phyloP scores from a whole-genome alignment of 2,113 vertebrate genomes.

The Manacus vitellinus region DNA sequence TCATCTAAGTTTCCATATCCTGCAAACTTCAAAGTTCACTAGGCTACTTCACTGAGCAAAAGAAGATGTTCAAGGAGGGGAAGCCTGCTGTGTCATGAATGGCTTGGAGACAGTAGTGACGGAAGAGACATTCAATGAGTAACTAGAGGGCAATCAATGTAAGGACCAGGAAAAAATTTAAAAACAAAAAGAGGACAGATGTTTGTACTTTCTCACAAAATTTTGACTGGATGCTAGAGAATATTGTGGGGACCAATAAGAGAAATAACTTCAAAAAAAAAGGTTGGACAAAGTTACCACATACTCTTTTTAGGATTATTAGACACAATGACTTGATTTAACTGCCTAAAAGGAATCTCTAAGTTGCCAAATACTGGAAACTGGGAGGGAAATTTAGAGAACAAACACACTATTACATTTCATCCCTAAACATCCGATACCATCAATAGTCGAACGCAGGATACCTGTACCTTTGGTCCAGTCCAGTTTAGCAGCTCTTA shows the following conservation, averaged over 20 bases:
- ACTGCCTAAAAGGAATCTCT: not conserved
- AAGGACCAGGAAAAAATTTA: rapidly evolving
- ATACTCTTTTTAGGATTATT: not conserved
- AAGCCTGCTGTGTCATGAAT: not conserved
- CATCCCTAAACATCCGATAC: not conserved
- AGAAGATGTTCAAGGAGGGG: not conserved
- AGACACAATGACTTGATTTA: rapidly evolving
- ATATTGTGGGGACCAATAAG: not conserved
- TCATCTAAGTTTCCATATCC: not conserved
- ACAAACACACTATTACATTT: not conserved
- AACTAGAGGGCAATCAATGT: not conserved
- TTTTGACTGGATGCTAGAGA: not conserved
- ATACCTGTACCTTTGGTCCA: not conserved
- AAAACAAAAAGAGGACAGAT: not conserved
- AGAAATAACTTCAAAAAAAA: not conserved
- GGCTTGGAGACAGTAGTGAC: not conserved
- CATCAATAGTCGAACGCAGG: not conserved
- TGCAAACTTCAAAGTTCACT: not conserved
- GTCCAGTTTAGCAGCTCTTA: not conserved
- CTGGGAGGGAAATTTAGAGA: not conserved
- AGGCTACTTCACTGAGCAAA: not conserved
- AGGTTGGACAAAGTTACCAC: not conserved
- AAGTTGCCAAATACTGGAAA: not conserved
- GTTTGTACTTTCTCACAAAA: not conserved
- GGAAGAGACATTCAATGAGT: not conserved